Conservation (phyloP, 2,888 invertebrate species). For the Tupiocoris notatus region DNA sequence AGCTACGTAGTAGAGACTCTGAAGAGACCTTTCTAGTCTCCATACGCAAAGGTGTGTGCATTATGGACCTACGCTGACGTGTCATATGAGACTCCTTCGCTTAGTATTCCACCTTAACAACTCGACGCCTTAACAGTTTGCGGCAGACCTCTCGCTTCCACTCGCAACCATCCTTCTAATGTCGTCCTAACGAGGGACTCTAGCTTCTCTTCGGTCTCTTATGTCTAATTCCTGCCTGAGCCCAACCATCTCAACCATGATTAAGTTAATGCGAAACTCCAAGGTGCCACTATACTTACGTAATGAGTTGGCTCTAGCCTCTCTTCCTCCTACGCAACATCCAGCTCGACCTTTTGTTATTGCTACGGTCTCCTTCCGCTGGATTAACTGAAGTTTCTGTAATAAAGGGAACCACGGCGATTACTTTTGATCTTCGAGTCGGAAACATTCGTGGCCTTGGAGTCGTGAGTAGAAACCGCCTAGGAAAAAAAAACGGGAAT, state of each 20-base stretch:
- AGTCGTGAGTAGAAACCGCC: too few relatives aligned
- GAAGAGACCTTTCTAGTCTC: too few relatives aligned
- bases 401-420: too few relatives aligned
- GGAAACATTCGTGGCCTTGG: too few relatives aligned
- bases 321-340: background rate
- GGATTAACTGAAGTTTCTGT: background rate
- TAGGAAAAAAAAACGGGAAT: too few relatives aligned
- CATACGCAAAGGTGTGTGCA: too few relatives aligned
- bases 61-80: too few relatives aligned
- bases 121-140: background rate
- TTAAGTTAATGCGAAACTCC: slow-evolving; percentile 6
- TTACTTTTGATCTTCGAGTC: too few relatives aligned
- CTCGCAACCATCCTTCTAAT: background rate
- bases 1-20: too few relatives aligned
- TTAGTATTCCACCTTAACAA: background rate
- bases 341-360: background rate
- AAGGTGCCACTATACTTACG: slow-evolving; percentile 5
- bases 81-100: background rate
- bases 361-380: background rate
- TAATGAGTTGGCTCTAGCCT: slow-evolving; percentile 9
- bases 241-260: background rate
- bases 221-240: background rate
- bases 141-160: background rate
- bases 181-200: background rate
- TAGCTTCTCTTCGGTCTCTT: background rate